Evolutionary conservation across 1,140 invertebrate genomes (phyloP).

Genomic region (Zaprionus kolodkinae): DNA sequence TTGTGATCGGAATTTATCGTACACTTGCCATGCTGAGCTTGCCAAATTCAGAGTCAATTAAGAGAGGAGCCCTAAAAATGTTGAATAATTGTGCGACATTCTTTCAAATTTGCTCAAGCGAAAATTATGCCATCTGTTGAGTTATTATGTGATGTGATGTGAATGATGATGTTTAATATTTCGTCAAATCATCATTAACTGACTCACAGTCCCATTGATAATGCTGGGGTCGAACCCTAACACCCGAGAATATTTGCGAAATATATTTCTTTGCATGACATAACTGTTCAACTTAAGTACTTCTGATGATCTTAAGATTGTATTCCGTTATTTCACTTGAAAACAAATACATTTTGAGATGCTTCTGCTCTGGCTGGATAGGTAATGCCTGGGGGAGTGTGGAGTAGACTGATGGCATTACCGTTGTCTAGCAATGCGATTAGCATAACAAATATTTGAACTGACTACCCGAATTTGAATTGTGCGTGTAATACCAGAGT

Average conservation of each 20-base stretch:
- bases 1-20: conserved; percentile 10
- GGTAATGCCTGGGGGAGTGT: neutral
- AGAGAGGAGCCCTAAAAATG: conserved; percentile 5
- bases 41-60: conserved; percentile 23
- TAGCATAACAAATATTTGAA: conserved; percentile 48
- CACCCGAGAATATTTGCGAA: conserved; percentile 30
- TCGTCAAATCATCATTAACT: conserved; percentile 19
- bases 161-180: conserved; percentile 9
- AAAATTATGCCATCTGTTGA: conserved; percentile 32
- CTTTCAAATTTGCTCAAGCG: conserved; percentile 13
- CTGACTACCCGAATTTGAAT: conserved; percentile 24
- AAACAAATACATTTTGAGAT: neutral
- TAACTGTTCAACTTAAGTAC: conserved; percentile 15
- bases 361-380: neutral
- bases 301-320: neutral
- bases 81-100: conserved; percentile 19
- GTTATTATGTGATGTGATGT: conserved; percentile 4
- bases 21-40: conserved; percentile 23
- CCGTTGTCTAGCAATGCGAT: conserved; percentile 26
- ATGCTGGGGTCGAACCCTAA: conserved; percentile 20
- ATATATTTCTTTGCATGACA: conserved; percentile 29
- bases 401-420: neutral
- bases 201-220: conserved; percentile 14
- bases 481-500: conserved; percentile 26
- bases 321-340: neutral